Base-by-base conservation (phyloP, 2,797 vertebrate genomes). In the Florisuga fusca region DNA sequence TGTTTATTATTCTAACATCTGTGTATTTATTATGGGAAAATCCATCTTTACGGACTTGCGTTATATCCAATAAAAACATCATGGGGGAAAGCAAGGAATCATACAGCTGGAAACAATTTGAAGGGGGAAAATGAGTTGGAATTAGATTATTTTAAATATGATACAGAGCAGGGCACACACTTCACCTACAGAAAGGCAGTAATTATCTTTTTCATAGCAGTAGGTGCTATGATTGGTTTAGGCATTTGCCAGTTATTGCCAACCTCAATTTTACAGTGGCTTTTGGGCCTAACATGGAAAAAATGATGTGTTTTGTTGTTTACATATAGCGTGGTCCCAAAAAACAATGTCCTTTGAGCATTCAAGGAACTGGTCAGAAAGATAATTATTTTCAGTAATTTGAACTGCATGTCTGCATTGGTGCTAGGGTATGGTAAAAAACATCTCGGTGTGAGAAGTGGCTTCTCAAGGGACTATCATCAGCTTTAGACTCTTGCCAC, bases 61-160 rank as follows among this genome's bases (percentile, higher is more conserved):
- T 91, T 93, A 89, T 94, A 91, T 85, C 90, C 93, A 96, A 89
- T 96, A 94, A 96, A 96, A 94, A 90, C 82, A 90, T 83, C 76
- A 93, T 59, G 72, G 61, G 63, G 51, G 71, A 34, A 93, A 90
- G 79, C 87, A 90, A 82, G 76, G 75, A 94, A 87, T 82, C 5
- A 3, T 92, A 76, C 95, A 96, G 83, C 77, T 94, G 92, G 96
- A 95, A 96, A 77, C 81, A 81, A 95, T 96, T 96, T 95, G 63
- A 57, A 94, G 46, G 84, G 78, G 89, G 74, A 88, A 91, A 96
- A 95, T 50, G 82, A 93, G 84, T 54, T 91, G 74, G 84, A 94
- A 95, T 90, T 96, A 94, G 87, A 94, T 96, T 92, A 96, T 96
- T 96, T 93, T 94, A 92, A 96, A 95, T 94, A 67, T 74, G 93